Evolutionary conservation across 2,888 invertebrate species (phyloP).

Genomic region (Callosobruchus maculatus): DNA sequence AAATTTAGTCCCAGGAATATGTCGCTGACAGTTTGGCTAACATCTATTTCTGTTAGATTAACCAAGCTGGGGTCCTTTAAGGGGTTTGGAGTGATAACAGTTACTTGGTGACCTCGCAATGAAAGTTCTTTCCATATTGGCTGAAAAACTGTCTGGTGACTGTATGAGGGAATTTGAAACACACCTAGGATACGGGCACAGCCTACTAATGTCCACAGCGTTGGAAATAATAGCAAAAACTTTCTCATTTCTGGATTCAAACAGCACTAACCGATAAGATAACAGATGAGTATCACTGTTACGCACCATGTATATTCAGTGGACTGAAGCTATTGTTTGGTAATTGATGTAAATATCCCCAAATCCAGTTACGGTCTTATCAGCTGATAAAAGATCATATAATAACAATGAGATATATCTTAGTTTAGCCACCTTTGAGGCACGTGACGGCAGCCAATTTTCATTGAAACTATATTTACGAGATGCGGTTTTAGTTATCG

Average conservation of each 20-base stretch:
- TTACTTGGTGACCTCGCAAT: conserved; percentile 27
- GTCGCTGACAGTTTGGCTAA: conserved; percentile 20
- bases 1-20: conserved; percentile 28
- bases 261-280: neutral
- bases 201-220: neutral
- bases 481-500: too few species aligned
- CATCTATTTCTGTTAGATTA: conserved; percentile 40
- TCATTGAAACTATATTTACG: too few species aligned
- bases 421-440: too few species aligned
- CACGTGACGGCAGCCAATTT: too few species aligned
- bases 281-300: neutral
- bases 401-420: too few species aligned
- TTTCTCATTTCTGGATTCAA: neutral
- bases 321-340: too few species aligned
- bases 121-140: conserved; percentile 29
- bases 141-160: conserved; percentile 24
- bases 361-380: too few species aligned
- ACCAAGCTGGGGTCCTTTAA: conserved; percentile 24
- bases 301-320: too few species aligned
- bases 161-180: conserved; percentile 12
- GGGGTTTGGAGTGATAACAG: conserved; percentile 26
- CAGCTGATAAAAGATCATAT: too few species aligned
- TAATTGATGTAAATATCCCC: too few species aligned
- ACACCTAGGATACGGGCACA: conserved; percentile 11
- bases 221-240: neutral